Evolutionary conservation across 2,113 vertebrate genomes (phyloP).

Genomic region (Hippolais icterina): DNA sequence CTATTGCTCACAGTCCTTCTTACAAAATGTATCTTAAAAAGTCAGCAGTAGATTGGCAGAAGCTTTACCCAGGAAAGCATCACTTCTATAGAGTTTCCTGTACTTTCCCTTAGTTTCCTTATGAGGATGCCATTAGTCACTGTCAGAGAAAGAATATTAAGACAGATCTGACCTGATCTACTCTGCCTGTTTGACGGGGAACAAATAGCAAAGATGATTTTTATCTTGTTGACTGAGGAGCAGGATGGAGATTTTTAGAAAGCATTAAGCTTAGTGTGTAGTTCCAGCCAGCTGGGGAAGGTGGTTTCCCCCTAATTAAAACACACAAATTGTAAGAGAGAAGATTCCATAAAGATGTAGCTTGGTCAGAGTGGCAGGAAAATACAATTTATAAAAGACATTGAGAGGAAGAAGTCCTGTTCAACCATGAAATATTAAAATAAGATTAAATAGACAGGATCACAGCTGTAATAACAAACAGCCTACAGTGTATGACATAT

Average conservation of each 20-base stretch:
- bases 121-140: neutral
- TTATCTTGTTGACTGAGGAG: neutral
- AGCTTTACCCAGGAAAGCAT: neutral
- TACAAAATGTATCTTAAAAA: neutral
- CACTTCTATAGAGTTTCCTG: neutral
- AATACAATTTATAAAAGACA: neutral
- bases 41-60: neutral
- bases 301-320: neutral
- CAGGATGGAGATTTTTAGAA: neutral
- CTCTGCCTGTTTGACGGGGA: neutral
- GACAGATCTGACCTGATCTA: neutral
- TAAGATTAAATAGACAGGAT: neutral
- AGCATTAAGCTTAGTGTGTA: neutral
- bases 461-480: neutral
- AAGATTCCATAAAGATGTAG: neutral
- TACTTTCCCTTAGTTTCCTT: neutral
- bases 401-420: neutral
- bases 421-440: neutral
- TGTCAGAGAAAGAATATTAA: neutral
- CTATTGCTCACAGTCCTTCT: neutral
- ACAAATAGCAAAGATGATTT: neutral
- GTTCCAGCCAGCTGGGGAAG: rapidly evolving
- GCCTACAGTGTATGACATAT: neutral
- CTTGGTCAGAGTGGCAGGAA: neutral
- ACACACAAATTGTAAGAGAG: neutral